Evolutionary conservation across 2,797 vertebrate genomes (phyloP).

Genomic region (Protosalanx chinensis): DNA sequence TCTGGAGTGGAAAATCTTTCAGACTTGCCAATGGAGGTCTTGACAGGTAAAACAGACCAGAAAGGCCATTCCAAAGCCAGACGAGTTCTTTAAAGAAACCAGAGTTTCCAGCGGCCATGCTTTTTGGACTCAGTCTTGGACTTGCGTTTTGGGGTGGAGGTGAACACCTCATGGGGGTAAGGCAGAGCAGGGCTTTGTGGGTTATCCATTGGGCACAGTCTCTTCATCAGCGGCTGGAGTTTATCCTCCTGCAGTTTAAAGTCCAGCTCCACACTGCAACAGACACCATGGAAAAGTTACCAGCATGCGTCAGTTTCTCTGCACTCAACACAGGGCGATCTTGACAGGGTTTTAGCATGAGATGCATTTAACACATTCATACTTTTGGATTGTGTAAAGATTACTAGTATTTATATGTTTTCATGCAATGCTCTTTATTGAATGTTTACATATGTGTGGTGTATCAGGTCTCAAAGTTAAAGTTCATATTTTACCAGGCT

Average conservation of each 20-base stretch:
- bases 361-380: background rate
- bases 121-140: constrained; percentile 98
- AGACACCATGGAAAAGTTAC: constrained; percentile 21
- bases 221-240: constrained; percentile 91
- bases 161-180: constrained; percentile 94
- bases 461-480: constrained; percentile 16
- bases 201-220: constrained; percentile 88
- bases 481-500: constrained; percentile 29
- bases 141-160: constrained; percentile 98
- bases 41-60: constrained; percentile 36
- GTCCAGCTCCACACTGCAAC: constrained; percentile 91
- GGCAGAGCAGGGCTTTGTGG: constrained; percentile 91
- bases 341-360: background rate
- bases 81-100: constrained; percentile 87
- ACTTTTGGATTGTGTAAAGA: background rate
- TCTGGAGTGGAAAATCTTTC: constrained; percentile 35
- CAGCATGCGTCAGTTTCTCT: background rate
- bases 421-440: background rate
- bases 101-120: constrained; percentile 98
- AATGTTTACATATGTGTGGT: background rate
- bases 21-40: constrained; percentile 30
- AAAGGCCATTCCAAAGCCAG: constrained; percentile 44
- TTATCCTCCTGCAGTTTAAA: constrained; percentile 99
- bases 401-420: background rate
- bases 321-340: background rate